Percentiles rank a stretch among this genome's conserved stretches.
Conservation (phyloP, 2,113 vertebrate species). For the Rhipidura dahli region DNA sequence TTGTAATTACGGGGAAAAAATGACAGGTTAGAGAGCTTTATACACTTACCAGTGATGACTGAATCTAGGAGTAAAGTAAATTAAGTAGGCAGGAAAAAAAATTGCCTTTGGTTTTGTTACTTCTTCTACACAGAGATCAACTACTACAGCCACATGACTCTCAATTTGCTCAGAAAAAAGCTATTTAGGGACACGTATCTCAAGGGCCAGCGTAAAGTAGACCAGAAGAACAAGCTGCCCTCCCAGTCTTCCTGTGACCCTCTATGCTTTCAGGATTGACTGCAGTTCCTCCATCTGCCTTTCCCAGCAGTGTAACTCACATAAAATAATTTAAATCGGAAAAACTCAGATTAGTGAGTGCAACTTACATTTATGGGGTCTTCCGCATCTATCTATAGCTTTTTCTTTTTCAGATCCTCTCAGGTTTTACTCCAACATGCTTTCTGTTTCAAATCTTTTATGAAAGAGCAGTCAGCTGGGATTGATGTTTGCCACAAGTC, state of each 20-base stretch:
- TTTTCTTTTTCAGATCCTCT: background rate
- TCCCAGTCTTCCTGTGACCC: background rate
- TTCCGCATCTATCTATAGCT: background rate
- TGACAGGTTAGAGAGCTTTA: background rate
- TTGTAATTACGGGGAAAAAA: background rate
- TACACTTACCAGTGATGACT: background rate
- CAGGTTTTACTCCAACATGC: background rate
- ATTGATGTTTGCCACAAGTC: background rate
- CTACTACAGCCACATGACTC: background rate
- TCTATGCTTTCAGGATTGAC: background rate
- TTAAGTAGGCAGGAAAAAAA: background rate
- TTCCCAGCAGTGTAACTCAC: background rate
- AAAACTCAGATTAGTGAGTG: background rate
- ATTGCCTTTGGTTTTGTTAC: background rate
- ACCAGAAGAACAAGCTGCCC: background rate
- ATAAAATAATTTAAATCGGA: background rate
- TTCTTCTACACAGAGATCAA: background rate
- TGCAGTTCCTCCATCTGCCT: background rate
- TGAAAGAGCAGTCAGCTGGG: background rate
- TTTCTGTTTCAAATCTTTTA: background rate
- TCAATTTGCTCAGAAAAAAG: background rate
- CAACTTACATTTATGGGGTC: background rate
- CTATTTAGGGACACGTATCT: background rate
- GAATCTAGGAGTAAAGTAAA: background rate
- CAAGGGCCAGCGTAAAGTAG: rapidly evolving